Base-by-base conservation (phyloP, 2,888 invertebrate species). In the Eucera pruinosa region DNA sequence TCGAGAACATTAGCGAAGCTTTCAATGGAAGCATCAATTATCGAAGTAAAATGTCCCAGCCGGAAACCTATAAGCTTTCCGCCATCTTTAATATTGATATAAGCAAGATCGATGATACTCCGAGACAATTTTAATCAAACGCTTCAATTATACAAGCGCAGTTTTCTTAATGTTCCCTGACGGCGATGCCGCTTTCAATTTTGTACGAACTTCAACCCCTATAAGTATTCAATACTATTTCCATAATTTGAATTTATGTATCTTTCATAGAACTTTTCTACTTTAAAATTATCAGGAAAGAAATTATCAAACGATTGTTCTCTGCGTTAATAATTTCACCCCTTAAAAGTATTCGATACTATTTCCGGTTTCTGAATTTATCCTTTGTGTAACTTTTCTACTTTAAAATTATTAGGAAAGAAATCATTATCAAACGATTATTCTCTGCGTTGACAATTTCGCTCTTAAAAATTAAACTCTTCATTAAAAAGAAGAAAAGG, bases 81-180 rank as follows among this genome's bases (percentile, higher is more conserved):
- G 4, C 13, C 0, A 60, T 30, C n/a, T 55, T 73, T 60, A 23
- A 58, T 48, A 61, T 75, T 48, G 58, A 30, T 36, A 52, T 39
- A 52, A 64, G 39, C 23, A 47, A 43, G 11, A 33, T 13, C 36
- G 23, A 45, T 18, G 25, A 11, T 36, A 1, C 18, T 36, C n/a
- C 0, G 5, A 15, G 2, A 15, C 13, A 11, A 57, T 55, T 20
- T 36, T 13, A 2, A 15, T 6, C 1, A 27, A 43, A 30, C 20
- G 1, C n/a, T 60, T 60, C 39, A 50, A 71, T 71, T 27, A 66
- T 5, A 36, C 4, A 7, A 11, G 20, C 15, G 7, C 23, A 47
- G 18, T 15, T 43, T 11, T 15, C 11, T 47, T 11, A 47, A 54
- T 58, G n/a, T 0, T n/a, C n/a, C 11, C 18, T 0, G 6, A 54